phyloP scores from a whole-genome alignment of 92 coral and sea anemone genomes.

The Anthopleura xanthogrammica region DNA sequence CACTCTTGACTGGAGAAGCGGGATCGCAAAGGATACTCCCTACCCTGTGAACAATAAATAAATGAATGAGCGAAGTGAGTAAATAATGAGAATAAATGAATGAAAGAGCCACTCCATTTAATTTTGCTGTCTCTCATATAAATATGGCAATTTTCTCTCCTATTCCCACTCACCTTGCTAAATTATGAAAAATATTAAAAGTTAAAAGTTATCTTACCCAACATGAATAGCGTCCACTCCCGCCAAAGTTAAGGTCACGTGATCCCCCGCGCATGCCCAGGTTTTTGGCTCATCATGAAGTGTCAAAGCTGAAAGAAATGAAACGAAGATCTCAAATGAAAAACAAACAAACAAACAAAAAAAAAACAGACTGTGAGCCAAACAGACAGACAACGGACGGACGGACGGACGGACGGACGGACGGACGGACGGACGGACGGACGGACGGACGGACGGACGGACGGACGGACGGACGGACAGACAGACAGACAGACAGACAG shows the following conservation, averaged over 20 bases:
- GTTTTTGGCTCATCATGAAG: conserved; percentile 82
- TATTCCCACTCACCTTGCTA: too few species aligned
- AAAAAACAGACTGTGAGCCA: too few species aligned
- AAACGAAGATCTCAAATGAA: background rate
- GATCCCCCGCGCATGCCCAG: conserved; percentile 97
- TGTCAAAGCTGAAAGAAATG: conserved; percentile 45
- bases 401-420: too few species aligned
- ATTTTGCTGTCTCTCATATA: too few species aligned
- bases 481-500: background rate
- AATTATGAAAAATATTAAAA: background rate
- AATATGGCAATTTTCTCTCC: too few species aligned
- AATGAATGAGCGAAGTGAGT: background rate
- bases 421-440: too few species aligned
- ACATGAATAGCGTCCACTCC: conserved; percentile 96
- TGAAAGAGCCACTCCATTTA: too few species aligned
- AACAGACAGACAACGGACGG: too few species aligned
- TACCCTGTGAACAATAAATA: conserved; percentile 44
- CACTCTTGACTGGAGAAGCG: conserved; percentile 69
- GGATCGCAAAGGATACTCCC: conserved; percentile 94
- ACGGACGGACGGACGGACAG: background rate
- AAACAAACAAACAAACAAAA: background rate
- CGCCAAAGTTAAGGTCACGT: conserved; percentile 70
- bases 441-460: too few species aligned
- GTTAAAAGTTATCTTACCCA: conserved; percentile 50
- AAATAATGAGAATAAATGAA: too few species aligned